phyloP scores from a whole-genome alignment of 2,113 vertebrate genomes.

The Calonectris borealis region DNA sequence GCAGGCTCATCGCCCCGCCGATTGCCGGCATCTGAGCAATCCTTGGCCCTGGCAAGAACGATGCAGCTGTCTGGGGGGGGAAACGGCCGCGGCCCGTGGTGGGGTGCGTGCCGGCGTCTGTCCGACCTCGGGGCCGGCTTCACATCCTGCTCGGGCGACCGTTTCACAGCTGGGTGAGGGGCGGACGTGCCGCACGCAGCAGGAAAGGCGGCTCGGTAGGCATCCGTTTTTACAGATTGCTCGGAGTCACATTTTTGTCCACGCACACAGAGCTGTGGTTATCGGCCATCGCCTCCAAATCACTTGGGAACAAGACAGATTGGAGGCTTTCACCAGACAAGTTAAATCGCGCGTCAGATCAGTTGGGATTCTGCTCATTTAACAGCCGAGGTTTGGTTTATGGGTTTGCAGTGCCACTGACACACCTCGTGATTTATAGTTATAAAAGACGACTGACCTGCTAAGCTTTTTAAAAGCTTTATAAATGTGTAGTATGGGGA shows the following conservation, averaged over 20 bases:
- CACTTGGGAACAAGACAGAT: neutral
- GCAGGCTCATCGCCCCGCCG: neutral
- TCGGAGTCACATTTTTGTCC: neutral
- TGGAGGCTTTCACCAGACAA: neutral
- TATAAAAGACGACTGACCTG: neutral
- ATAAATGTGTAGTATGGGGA: neutral
- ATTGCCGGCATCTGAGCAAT: neutral
- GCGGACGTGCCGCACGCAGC: neutral
- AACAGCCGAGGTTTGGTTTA: neutral
- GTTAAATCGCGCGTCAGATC: neutral
- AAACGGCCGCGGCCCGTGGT: neutral
- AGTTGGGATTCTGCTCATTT: neutral
- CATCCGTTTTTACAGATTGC: neutral
- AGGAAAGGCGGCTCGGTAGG: neutral
- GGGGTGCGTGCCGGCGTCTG: neutral
- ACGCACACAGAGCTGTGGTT: neutral
- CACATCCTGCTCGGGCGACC: neutral
- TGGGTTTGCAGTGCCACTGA: neutral
- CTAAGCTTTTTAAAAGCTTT: neutral
- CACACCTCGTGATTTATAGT: neutral
- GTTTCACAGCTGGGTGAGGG: neutral
- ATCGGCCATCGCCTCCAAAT: neutral
- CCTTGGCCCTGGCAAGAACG: neutral
- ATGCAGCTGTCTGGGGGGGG: neutral
- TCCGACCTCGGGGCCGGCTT: neutral